phyloP scores from a whole-genome alignment of 2,113 vertebrate species.

The Propithecus coquereli region DNA sequence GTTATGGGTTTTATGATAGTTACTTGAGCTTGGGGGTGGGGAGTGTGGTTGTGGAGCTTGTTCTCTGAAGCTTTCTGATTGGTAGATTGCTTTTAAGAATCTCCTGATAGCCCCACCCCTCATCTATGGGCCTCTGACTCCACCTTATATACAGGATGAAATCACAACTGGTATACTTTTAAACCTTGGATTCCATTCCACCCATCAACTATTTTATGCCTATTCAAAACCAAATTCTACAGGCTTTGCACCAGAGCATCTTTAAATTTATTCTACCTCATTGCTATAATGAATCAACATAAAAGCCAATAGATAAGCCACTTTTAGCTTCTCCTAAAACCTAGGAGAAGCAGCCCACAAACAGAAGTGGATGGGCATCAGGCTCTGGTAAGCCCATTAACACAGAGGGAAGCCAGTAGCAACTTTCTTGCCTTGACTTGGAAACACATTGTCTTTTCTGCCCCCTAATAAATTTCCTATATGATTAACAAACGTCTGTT shows the following conservation, averaged over 20 bases:
- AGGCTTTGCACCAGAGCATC: neutral
- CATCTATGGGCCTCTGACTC: neutral
- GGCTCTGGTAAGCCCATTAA: neutral
- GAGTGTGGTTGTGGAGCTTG: neutral
- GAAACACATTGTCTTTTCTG: neutral
- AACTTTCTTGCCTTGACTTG: neutral
- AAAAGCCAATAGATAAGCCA: neutral
- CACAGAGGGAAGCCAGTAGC: neutral
- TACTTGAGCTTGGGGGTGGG: neutral
- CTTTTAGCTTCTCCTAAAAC: neutral
- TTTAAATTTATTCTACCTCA: neutral
- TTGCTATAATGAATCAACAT: neutral
- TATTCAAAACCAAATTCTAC: neutral
- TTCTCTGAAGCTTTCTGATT: neutral
- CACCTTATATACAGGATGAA: neutral
- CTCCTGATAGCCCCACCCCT: neutral
- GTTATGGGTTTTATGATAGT: neutral
- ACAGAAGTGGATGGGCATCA: neutral
- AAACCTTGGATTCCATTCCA: neutral
- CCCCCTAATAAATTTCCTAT: neutral
- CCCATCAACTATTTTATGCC: neutral
- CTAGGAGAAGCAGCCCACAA: neutral
- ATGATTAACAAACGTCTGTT: neutral
- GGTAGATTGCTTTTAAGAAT: neutral
- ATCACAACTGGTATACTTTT: neutral